phyloP scores from a whole-genome alignment of 2,888 invertebrate genomes.

The Syritta pipiens region DNA sequence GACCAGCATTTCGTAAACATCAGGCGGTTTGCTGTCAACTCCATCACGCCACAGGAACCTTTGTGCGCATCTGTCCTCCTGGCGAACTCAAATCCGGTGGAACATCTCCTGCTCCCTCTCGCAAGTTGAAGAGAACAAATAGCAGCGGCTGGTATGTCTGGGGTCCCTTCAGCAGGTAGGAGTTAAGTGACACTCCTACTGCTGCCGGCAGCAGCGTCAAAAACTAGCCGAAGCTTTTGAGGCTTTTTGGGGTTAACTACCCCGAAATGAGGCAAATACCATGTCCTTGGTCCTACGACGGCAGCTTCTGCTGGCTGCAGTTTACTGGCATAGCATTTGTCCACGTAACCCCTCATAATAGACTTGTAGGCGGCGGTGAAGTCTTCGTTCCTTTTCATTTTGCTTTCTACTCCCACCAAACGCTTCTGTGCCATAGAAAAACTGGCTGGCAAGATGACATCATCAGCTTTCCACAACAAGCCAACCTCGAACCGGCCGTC shows the following conservation, averaged over 20 bases:
- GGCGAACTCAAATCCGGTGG: too few relatives aligned
- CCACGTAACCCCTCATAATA: conserved; percentile 41
- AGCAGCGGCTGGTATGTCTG: too few relatives aligned
- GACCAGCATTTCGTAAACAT: too few relatives aligned
- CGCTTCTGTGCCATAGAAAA: conserved; percentile 49
- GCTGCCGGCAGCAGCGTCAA: conserved; percentile 47
- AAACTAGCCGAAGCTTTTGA: conserved; percentile 40
- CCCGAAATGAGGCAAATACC: conserved; percentile 71
- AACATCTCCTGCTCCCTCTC: too few relatives aligned
- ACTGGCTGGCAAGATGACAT: conserved; percentile 33
- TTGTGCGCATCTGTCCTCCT: neutral
- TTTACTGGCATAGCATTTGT: conserved; percentile 48
- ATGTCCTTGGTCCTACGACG: conserved; percentile 43
- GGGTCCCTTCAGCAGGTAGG: conserved; percentile 46
- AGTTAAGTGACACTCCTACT: conserved; percentile 37
- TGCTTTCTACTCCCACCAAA: conserved; percentile 46
- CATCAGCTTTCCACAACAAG: conserved; percentile 47
- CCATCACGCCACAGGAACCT: neutral
- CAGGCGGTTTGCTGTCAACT: too few relatives aligned
- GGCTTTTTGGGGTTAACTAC: conserved; percentile 38
- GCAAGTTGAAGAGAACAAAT: too few relatives aligned
- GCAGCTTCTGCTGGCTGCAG: conserved; percentile 38
- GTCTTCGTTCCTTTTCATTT: conserved; percentile 41
- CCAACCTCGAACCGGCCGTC: conserved; percentile 38
- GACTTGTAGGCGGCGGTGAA: conserved; percentile 36